These are phyloP conservation scores for Solea solea DNA, from an alignment of 2,113 vertebrate genomes.

Conservation along the genomic window DNA sequence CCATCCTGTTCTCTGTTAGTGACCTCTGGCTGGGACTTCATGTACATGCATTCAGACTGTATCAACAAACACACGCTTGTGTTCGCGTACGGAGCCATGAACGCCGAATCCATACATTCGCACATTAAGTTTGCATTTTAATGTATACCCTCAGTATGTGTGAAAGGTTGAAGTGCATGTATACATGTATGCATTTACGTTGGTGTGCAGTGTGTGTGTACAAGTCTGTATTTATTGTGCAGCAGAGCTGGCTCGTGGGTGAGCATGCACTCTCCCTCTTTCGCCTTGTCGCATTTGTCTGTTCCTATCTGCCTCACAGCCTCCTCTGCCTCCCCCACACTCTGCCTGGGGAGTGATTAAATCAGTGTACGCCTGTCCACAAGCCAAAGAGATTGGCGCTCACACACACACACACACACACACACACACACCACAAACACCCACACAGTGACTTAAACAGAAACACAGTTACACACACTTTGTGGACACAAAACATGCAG, in stretches of 20 bases:
- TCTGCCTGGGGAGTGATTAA: constrained; percentile 78
- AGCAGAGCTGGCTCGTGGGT: constrained; percentile 51
- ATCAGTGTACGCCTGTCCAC: constrained; percentile 78
- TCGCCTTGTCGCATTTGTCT: constrained; percentile 81
- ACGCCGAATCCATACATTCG: neutral
- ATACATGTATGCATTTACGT: constrained; percentile 19
- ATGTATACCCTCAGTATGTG: neutral
- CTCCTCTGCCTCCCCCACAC: constrained; percentile 71
- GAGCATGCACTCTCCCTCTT: constrained; percentile 69
- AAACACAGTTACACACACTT: constrained; percentile 44
- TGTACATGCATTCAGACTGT: constrained; percentile 38
- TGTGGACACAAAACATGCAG: constrained; percentile 33
- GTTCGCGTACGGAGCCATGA: neutral
- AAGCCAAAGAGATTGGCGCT: constrained; percentile 68
- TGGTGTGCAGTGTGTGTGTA: constrained; percentile 44
- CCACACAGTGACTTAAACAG: constrained; percentile 34
- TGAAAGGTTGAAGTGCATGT: neutral
- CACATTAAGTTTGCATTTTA: neutral
- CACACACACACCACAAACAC: constrained; percentile 42
- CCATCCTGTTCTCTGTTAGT: constrained; percentile 75
- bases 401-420: constrained; percentile 40
- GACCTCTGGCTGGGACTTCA: constrained; percentile 66
- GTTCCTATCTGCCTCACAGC: constrained; percentile 79
- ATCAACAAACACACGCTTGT: constrained; percentile 14
- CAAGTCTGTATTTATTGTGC: constrained; percentile 64